Evolutionary conservation across 2,888 invertebrate species (phyloP).

Genomic region (Nomada ruficornis): DNA sequence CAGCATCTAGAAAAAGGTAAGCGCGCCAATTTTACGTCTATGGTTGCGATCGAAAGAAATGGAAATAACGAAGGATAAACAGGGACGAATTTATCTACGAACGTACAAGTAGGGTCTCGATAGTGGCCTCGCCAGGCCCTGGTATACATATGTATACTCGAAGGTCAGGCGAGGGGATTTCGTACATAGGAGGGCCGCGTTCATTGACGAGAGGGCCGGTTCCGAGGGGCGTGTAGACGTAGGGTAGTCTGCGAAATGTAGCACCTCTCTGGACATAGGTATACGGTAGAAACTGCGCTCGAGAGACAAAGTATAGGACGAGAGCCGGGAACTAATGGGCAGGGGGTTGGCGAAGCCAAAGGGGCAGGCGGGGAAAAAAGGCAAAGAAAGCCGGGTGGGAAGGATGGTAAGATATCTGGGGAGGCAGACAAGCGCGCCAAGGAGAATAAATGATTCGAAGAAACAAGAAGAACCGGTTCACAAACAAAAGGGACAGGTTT

Average conservation of each 20-base stretch:
- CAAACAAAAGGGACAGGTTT: constrained; percentile 78
- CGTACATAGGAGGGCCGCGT: not conserved
- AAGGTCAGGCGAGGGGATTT: constrained; percentile 63
- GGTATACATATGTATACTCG: constrained; percentile 13
- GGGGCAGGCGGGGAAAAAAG: constrained; percentile 17
- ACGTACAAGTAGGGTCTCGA: not conserved
- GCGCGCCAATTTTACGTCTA: constrained; percentile 27
- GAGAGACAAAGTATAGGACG: constrained; percentile 21
- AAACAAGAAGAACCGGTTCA: constrained; percentile 78
- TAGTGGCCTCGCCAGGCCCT: constrained; percentile 40
- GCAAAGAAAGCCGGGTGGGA: constrained; percentile 2
- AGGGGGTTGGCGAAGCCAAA: constrained; percentile 8
- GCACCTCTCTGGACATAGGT: constrained; percentile 6
- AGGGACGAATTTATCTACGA: not conserved
- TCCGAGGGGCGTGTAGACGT: constrained; percentile 25
- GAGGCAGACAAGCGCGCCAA: constrained; percentile 30
- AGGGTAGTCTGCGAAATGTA: constrained; percentile 44
- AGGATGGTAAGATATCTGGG: constrained; percentile 36
- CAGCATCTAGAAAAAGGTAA: constrained; percentile 82
- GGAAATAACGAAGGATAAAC: constrained; percentile 20
- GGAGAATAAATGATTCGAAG: constrained; percentile 81
- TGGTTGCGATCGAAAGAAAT: not conserved
- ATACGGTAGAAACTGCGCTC: constrained; percentile 17
- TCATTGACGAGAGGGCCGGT: constrained; percentile 39
- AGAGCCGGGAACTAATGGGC: constrained; percentile 42